Evolutionary conservation across 2,113 vertebrate species (phyloP), one percentile per base, ranked within the genome.

Genomic region (Apaloderma vittatum): DNA sequence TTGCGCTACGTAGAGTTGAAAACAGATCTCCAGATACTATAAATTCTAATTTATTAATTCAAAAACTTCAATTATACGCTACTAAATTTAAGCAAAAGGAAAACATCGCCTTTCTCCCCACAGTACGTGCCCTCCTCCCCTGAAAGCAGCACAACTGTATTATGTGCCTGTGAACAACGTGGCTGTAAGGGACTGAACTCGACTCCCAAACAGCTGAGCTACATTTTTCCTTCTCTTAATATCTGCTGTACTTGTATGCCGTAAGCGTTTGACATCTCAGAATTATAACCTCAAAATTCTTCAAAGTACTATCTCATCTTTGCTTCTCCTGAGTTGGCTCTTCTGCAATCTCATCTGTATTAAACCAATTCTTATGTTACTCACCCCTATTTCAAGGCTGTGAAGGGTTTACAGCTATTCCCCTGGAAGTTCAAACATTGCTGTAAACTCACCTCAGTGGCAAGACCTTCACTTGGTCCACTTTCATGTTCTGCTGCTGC

Each of bases 401-500:
- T 24, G 30, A 70, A 30, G 9, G 40, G 46, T 45, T 82, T 65
- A 59, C 65, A 82, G 49, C 49, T 80, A 24, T 22, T 83, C 36
- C 40, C 13, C 40, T 77, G 29, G 2, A 36, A 51, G 14, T 68
- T 58, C 58, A 52, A 79, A 66, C 17, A 27, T 15, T 0, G 2
- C 0, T 45, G 48, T 54, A 34, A 80, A 94, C 93, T 45, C 98
- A 98, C 98, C 98, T 90, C 71, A 54, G 90, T 3, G 5, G 85
- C 48, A 86, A 14, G 46, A 37, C 92, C 49, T 57, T 96, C 97
- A 4, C 21, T 65, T 0, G 8, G 20, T 32, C 4, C 76, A 9
- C 58, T 36, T 61, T 52, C 74, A 46, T 83, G n/a, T 78, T 75
- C 84, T 45, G 85, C 93, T 68, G 59, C 36, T 14, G 9, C 36